Base-by-base conservation (phyloP, 2,888 invertebrate species). In the Endotricha flammealis region DNA sequence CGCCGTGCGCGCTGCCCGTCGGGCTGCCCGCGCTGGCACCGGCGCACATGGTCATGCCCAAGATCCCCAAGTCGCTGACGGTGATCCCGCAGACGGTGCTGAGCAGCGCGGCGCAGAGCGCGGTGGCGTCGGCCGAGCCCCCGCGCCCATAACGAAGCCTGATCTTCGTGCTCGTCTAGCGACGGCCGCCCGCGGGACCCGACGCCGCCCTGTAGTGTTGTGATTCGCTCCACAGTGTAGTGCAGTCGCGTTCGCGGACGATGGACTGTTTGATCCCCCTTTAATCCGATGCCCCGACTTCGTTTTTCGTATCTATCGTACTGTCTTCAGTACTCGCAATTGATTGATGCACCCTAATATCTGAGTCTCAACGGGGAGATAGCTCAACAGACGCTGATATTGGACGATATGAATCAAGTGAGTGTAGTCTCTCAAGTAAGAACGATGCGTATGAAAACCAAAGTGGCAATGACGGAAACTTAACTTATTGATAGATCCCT, bases 51-150 rank as follows among this genome's bases (percentile, higher is more conserved):
- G 77, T 90, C 35, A 80, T 94, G 83, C 93, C 94, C 31, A 93
- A 93, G 74, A 93, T 94, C 64, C 95, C 95, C 14, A 93, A 92
- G 68, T 93, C 93, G 1, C 69, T 95, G 49, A 94, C 94, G 0
- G 93, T 95, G 35, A 94, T 94, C 57, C 93, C 93, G 7, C 93
- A 94, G 44, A 65, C 68, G 3, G 51, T 69, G 8, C 47, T 61
- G 20, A 16, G 62, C 2, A 42, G 32, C 5, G 36, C 54, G 12
- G 41, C 57, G 5, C 57, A 57, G 29, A 46, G 45, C 2, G 34
- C 53, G 29, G 38, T 52, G 24, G 38, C 51, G 14, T 16, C 41
- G 3, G 25, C 47, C 1, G 55, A 56, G 4, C 56, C 56, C 10
- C 44, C 53, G 47, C 57, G 70, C 29, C 77, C 82, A 74, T 86